Evolutionary conservation across 1,140 invertebrate species (phyloP).

Genomic region (Hyposmocoma kahamanoa): DNA sequence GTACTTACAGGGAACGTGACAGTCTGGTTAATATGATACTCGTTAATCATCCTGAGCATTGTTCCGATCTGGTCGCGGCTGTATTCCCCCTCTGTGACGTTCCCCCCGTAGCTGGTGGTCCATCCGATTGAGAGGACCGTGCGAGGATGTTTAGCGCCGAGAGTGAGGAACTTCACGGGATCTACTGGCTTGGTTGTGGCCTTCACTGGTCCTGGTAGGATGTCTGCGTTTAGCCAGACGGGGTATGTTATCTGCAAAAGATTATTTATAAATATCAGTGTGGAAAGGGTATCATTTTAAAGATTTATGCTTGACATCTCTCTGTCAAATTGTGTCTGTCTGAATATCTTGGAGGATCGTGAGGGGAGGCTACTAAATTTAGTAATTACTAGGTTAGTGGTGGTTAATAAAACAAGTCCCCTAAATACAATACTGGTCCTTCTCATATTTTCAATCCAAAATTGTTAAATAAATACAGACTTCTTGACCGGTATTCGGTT

Average conservation of each 20-base stretch:
- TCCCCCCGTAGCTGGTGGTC: constrained; percentile 81
- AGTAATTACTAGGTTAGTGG: too few species aligned
- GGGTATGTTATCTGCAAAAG: constrained; percentile 79
- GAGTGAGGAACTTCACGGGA: constrained; percentile 76
- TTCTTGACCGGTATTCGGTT: too few species aligned
- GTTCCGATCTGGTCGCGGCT: constrained; percentile 78
- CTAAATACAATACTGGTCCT: too few species aligned
- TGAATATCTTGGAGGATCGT: too few species aligned
- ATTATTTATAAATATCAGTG: too few species aligned
- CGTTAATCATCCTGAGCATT: constrained; percentile 81
- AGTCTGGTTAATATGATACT: constrained; percentile 75
- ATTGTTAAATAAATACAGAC: too few species aligned
- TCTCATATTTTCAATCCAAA: too few species aligned
- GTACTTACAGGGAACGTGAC: constrained; percentile 85
- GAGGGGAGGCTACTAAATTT: too few species aligned
- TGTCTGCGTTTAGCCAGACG: constrained; percentile 93
- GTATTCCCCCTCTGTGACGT: constrained; percentile 77
- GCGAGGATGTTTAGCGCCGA: constrained; percentile 76
- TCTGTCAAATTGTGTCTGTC: too few species aligned
- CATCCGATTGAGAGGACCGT: constrained; percentile 89
- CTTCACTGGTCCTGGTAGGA: constrained; percentile 85
- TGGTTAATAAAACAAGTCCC: too few species aligned
- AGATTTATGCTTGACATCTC: too few species aligned
- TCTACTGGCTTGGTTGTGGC: constrained; percentile 77
- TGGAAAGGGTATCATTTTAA: too few species aligned